Evolutionary conservation across 2,113 vertebrate species (phyloP), one percentile per base, ranked within the genome.

Genomic region (Solea senegalensis): DNA sequence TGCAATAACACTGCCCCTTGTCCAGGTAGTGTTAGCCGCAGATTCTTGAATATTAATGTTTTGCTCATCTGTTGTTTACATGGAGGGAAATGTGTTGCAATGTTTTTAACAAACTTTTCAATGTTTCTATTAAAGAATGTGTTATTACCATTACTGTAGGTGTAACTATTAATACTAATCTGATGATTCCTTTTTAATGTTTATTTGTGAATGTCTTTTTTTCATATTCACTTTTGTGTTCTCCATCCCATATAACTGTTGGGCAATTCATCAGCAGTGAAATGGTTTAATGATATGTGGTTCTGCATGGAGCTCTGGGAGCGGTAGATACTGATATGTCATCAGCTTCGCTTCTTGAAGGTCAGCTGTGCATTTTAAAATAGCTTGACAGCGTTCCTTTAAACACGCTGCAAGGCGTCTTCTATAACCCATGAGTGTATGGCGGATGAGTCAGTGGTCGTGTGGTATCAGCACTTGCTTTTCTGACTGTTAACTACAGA

Each of bases 1-100:
- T 99, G 98, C 97, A 99, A 99, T 99, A 98, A 98, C 97, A 99
- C 97, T 98, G 96, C 95, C 96, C 96, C 95, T 96, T 99, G 98
- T 96, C 98, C 98, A 99, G 98, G 98, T 99, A 99, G 97, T 98
- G 97, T 97, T 98, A 98, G 97, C 93, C 95, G 94, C 93, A 97
- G 95, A 95, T 95, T 93, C 87, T 89, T 89, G 80, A 87, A 77
- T 87, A 86, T 88, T 69, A 76, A 91, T 91, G 85, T 92, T 74
- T 85, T 88, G 80, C 76, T 81, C 73, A 82, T 79, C 84, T 87
- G 80, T 74, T 88, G 83, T 88, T 81, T 52, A 72, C 52, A 72
- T 84, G 69, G 73, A 74, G 86, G 78, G 68, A 77, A 87, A 90
- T 88, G 83, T 92, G 72, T 82, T 85, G 66, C 65, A 88, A 71